Evolutionary conservation across 2,113 vertebrate genomes (phyloP).

Genomic region (Oophaga pumilio): DNA sequence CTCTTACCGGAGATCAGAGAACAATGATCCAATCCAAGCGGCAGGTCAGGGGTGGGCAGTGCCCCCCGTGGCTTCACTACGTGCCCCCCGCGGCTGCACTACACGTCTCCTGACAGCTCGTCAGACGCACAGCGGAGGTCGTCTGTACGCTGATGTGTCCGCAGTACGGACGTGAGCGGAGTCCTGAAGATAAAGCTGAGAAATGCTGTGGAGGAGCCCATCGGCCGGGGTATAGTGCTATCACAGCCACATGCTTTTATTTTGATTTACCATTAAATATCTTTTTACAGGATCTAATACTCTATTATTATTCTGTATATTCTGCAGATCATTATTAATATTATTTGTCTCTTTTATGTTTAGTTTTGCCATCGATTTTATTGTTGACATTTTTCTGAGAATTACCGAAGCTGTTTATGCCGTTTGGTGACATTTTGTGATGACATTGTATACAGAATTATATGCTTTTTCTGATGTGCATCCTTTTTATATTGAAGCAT

Average conservation of each 20-base stretch:
- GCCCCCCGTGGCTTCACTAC: neutral
- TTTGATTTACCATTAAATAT: too few relatives aligned
- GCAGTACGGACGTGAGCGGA: neutral
- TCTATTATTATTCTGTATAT: neutral
- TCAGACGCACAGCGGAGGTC: slow-evolving; percentile 6
- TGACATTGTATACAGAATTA: too few relatives aligned
- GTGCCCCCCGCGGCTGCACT: neutral
- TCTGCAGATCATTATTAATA: too few relatives aligned
- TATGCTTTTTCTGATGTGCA: too few relatives aligned
- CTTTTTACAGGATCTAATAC: neutral
- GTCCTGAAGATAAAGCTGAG: too few relatives aligned
- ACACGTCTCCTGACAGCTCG: slow-evolving; percentile 31
- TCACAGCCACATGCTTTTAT: neutral
- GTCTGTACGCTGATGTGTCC: neutral
- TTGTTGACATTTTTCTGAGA: too few relatives aligned
- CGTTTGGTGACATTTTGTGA: too few relatives aligned
- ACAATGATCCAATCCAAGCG: neutral
- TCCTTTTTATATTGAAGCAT: too few relatives aligned
- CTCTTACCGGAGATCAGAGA: neutral
- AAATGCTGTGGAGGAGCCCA: neutral
- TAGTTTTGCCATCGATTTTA: too few relatives aligned
- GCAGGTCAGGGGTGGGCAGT: neutral
- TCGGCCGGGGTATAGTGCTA: neutral
- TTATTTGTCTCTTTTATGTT: too few relatives aligned
- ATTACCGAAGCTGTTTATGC: too few relatives aligned